These are phyloP conservation scores for Drosophila ogumai DNA, from an alignment of 1,140 invertebrate species.

Conservation along the genomic window DNA sequence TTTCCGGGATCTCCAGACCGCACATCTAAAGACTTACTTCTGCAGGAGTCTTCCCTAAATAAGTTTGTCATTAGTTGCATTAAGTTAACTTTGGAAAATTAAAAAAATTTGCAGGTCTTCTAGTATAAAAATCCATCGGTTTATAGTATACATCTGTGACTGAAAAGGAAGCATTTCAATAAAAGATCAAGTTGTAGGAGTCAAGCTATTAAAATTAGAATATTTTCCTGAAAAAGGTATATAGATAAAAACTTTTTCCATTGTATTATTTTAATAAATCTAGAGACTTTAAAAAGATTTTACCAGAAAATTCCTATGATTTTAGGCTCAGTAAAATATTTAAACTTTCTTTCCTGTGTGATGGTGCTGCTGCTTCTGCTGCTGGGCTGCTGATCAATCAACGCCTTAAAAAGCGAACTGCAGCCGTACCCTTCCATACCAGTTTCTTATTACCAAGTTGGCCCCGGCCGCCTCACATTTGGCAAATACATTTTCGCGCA, in stretches of 20 bases:
- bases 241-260: not conserved
- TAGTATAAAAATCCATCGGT: no score
- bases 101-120: no score
- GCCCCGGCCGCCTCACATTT: conserved; percentile 61
- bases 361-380: not conserved
- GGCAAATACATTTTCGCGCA: conserved; percentile 81
- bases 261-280: not conserved
- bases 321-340: not conserved
- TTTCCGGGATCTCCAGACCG: no score
- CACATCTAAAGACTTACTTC: no score
- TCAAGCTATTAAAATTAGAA: no score
- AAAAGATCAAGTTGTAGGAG: not conserved
- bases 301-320: accelerated
- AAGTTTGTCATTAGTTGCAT: no score
- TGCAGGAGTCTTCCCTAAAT: no score
- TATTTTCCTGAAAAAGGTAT: not conserved
- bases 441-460: conserved; percentile 72
- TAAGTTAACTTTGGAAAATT: no score
- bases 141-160: no score
- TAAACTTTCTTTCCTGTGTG: conserved; percentile 11
- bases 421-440: conserved; percentile 48
- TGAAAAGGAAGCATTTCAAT: no score
- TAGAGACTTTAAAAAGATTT: not conserved
- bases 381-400: conserved; percentile 76
- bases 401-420: conserved; percentile 75